Percentiles rank a stretch among this genome's conserved stretches.
These are phyloP conservation scores for Archegozetes longisetosus DNA, from an alignment of 1,140 invertebrate species.

Conservation along the genomic window DNA sequence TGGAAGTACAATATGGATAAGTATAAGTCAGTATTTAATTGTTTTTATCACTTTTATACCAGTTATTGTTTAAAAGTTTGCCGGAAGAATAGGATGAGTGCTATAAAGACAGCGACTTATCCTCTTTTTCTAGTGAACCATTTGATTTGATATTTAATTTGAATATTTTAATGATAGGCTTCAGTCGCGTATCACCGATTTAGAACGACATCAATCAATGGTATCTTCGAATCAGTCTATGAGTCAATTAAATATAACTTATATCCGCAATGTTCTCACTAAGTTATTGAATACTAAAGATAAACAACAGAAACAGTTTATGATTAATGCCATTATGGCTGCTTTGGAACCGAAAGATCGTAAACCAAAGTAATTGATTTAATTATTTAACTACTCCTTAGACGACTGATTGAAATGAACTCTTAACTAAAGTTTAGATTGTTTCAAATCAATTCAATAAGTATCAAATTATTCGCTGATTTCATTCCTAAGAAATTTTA, in stretches of 20 bases:
- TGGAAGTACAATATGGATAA: conserved; percentile 17
- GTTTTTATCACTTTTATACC: too few relatives aligned
- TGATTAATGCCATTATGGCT: conserved; percentile 18
- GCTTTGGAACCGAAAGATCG: neutral
- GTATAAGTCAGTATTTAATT: conserved; percentile 7
- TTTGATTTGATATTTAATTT: neutral
- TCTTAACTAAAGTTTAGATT: too few relatives aligned
- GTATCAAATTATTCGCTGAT: too few relatives aligned
- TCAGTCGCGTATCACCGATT: conserved; percentile 6
- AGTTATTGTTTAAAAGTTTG: too few relatives aligned
- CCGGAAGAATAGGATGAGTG: too few relatives aligned
- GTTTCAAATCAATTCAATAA: too few relatives aligned
- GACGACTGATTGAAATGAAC: too few relatives aligned
- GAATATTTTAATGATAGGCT: too few relatives aligned
- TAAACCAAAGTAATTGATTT: neutral
- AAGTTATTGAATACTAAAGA: conserved; percentile 17
- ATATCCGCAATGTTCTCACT: conserved; percentile 16
- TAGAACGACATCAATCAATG: conserved; percentile 1
- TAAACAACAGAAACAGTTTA: conserved; percentile 15
- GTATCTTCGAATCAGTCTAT: neutral
- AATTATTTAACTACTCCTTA: too few relatives aligned
- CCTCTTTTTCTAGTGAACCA: too few relatives aligned
- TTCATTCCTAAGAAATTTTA: too few relatives aligned
- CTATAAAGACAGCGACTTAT: too few relatives aligned
- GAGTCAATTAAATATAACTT: conserved; percentile 14